Percentiles rank a stretch among this genome's conserved stretches.
Evolutionary conservation across 2,797 vertebrate species (phyloP).

Genomic region (Phalanger gymnotis): DNA sequence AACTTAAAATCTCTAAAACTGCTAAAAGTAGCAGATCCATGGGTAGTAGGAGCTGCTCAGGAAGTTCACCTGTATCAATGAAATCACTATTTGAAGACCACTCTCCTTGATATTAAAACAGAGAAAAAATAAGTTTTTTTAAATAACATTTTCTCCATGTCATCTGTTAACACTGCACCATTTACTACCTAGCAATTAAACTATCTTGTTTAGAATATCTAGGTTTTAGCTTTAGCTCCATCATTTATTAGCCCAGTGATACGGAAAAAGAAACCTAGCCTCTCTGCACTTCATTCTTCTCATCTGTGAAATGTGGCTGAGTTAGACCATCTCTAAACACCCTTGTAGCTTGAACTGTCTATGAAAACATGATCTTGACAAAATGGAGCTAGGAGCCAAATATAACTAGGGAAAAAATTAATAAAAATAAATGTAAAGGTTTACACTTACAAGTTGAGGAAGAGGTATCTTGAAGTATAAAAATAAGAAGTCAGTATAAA

Average conservation of each 20-base stretch:
- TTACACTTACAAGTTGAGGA: neutral
- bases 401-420: neutral
- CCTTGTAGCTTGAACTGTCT: neutral
- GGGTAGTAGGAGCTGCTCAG: no score
- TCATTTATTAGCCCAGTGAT: neutral
- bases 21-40: no score
- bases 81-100: no score
- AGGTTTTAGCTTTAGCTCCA: neutral
- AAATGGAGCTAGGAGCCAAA: neutral
- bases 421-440: neutral
- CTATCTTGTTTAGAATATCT: neutral
- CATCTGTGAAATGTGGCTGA: neutral
- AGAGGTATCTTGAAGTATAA: neutral
- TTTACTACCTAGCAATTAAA: neutral
- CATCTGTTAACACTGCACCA: no score
- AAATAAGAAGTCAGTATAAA: neutral
- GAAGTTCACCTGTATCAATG: no score
- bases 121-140: no score
- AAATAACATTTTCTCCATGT: no score
- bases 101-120: no score
- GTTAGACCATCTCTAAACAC: neutral
- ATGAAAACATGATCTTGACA: neutral
- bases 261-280: neutral
- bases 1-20: no score
- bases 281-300: neutral